Base-by-base conservation (phyloP, 2,797 vertebrate genomes). In the Siniperca obscura region DNA sequence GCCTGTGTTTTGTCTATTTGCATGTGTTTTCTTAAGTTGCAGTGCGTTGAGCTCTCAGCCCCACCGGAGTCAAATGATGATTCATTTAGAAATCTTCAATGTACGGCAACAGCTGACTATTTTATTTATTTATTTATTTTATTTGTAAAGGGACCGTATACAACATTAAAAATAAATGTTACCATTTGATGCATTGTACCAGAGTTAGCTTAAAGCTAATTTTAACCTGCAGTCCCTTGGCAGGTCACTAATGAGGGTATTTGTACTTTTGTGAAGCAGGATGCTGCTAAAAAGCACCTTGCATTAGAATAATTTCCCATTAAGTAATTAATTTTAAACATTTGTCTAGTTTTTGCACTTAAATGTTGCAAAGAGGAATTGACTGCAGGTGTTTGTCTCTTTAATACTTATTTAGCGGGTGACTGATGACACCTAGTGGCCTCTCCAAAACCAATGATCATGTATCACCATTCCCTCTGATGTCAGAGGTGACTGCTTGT, bases 381-480 rank as follows among this genome's bases (percentile, higher is more conserved):
- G 48, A 27, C 25, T 22, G 42, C 16, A 30, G 22, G 1, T 22
- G 7, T 52, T 55, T 5, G 4, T 9, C 19, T 59, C 5, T 79
- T 81, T n/a, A 36, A 71, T 40, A 25, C 12, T 17, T 17, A 48
- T 71, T 44, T 40, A 60, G 4, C 55, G 5, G 25, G 5, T 36
- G 17, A 56, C 27, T 77, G 76, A 12, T 66, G 83, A 80, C 74
- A 81, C n/a, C 82, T 83, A 83, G 80, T 89, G 78, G 79, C 66
- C 16, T 40, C 36, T 64, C 4, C 8, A 36, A 25, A 12, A 38
- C 4, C 14, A 30, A 38, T 42, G 14, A 7, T 56, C 59, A 27
- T 3, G 2, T 12, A n/a, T 56, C 44, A 57, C 4, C 38, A 48
- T 25, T 72, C 5, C 17, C 17, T 59, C 30, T 40, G 6, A 30